Base-by-base conservation (phyloP, 2,113 vertebrate species). In the Psilopogon haemacephalus region DNA sequence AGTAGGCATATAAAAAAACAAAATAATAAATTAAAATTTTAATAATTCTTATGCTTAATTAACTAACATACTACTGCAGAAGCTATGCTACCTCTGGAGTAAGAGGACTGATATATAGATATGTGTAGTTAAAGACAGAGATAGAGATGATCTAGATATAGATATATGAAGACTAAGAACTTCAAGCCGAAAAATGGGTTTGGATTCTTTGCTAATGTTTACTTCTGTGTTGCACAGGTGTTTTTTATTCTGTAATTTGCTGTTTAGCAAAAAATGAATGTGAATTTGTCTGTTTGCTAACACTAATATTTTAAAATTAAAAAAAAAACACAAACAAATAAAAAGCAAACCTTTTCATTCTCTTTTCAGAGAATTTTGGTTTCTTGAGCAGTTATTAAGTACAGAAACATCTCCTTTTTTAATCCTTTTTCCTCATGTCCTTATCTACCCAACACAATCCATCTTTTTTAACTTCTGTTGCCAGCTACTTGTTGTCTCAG, bases 401-500 rank as follows among this genome's bases (percentile, higher is more conserved):
- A 63, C 5, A 73, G 8, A 18, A 63, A 3, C 21, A 70, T 2
- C 8, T 77, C 26, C n/a, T n/a, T 40, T 26, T 15, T 69, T 71
- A 6, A 20, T n/a, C 13, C 5, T 27, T 8, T 56, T 72, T 42
- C 15, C 26, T 33, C 14, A n/a, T 27, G 2, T 52, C 20, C 6
- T 74, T 62, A 5, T 10, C 9, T 72, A 14, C 11, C 15, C n/a
- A 26, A 6, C 2, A 0, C 5, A 21, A 78, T 26, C 3, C 12
- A 38, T 9, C 5, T n/a, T 52, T 55, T 8, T 33, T 16, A 30
- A 19, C 12, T 52, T 56, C 10, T 56, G 20, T 8, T 9, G 13
- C 6, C 4, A 16, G 11, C 2, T 54, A 5, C 18, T 54, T 7
- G 0, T 7, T 42, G 5, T 19, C 9, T 54, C 32, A 63, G 44